These are phyloP conservation scores for Mormyrus proboscirostris DNA, from an alignment of 2,797 vertebrate genomes.

Conservation along the genomic window DNA sequence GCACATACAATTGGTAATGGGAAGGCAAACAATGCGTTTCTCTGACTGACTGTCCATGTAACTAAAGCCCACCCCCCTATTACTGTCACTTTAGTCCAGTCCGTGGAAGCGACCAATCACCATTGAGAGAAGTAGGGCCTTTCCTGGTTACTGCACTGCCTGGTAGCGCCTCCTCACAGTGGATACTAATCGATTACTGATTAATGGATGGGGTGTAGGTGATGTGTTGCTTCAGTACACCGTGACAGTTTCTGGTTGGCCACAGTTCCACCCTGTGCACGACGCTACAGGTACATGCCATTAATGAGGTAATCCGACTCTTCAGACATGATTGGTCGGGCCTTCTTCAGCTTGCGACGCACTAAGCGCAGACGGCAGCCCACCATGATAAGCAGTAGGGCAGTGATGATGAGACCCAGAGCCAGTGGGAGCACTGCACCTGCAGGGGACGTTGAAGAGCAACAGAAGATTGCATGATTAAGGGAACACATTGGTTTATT, in stretches of 20 bases:
- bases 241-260: neutral
- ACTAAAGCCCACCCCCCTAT: neutral
- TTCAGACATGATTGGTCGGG: conserved; percentile 87
- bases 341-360: conserved; percentile 87
- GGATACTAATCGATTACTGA: neutral
- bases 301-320: conserved; percentile 99
- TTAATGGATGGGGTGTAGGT: conserved; percentile 11
- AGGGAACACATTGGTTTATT: neutral
- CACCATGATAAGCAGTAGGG: conserved; percentile 86
- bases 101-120: neutral
- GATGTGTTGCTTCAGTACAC: neutral
- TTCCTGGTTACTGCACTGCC: conserved; percentile 2
- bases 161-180: neutral
- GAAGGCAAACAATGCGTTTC: neutral
- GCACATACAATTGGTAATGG: neutral
- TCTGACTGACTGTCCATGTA: neutral
- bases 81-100: neutral
- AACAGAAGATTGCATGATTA: neutral
- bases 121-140: neutral
- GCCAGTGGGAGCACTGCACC: conserved; percentile 89
- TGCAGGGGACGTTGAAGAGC: conserved; percentile 40
- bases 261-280: neutral
- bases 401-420: conserved; percentile 84
- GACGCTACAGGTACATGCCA: conserved; percentile 86
- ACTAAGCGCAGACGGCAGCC: conserved; percentile 81